Evolutionary conservation across 1,140 invertebrate species (phyloP).

Genomic region (Meloidogyne hapla): DNA sequence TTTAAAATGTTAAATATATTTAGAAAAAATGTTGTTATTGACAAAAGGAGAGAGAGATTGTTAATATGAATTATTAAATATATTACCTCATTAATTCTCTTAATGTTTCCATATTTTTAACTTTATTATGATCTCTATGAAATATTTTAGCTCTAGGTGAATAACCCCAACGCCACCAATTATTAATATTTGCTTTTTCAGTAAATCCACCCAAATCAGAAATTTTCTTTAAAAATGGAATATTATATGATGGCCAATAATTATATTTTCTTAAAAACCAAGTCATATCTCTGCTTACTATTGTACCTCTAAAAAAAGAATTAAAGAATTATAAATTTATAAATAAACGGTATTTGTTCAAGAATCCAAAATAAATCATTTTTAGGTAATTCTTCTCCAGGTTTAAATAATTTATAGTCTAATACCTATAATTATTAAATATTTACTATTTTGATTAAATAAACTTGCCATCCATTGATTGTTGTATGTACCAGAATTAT

Average conservation of each 20-base stretch:
- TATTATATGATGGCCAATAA: constrained; percentile 79
- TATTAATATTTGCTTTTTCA: constrained; percentile 44
- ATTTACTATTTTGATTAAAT: not conserved
- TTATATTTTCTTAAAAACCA: constrained; percentile 71
- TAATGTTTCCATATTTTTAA: constrained; percentile 69
- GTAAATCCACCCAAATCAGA: constrained; percentile 69
- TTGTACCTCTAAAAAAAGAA: constrained; percentile 18
- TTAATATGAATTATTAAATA: no score
- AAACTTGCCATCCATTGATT: constrained; percentile 80
- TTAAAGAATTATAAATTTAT: not conserved
- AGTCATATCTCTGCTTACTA: constrained; percentile 71
- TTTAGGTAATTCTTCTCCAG: constrained; percentile 66
- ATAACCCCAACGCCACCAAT: constrained; percentile 73
- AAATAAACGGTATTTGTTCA: constrained; percentile 76
- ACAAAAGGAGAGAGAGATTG: no score
- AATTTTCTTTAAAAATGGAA: constrained; percentile 75
- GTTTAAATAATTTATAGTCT: constrained; percentile 73
- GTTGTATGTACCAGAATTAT: constrained; percentile 79
- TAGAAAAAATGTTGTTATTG: no score
- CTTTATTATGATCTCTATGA: constrained; percentile 69
- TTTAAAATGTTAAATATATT: no score
- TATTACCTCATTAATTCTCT: constrained; percentile 71
- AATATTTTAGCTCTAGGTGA: constrained; percentile 72
- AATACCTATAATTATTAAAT: constrained; percentile 63
- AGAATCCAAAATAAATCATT: constrained; percentile 74